Conservation (phyloP, 2,113 vertebrate genomes). For the Cyprinodon tularosa region DNA sequence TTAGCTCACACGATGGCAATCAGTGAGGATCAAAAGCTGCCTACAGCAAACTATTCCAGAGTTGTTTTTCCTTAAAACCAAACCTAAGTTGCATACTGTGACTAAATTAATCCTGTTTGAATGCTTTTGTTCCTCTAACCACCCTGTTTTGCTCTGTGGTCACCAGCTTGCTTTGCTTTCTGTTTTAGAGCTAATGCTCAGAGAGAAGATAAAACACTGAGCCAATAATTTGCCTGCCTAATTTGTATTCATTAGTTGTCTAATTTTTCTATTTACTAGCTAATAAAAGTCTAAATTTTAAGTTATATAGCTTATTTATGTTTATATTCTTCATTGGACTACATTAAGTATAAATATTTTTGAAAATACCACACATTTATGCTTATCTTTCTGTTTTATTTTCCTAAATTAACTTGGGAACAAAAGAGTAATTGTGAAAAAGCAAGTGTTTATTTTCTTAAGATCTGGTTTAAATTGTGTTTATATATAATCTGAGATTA, state of each 20-base stretch:
- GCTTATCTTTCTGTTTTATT: not conserved
- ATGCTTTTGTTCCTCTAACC: conserved; percentile 23
- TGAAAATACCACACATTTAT: not conserved
- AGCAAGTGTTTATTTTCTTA: not conserved
- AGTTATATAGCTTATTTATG: not conserved
- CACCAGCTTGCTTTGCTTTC: conserved; percentile 17
- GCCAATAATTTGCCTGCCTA: not conserved
- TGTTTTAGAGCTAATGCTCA: conserved; percentile 38
- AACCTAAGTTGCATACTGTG: conserved; percentile 17
- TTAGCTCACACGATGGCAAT: not conserved
- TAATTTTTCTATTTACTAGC: conserved; percentile 24
- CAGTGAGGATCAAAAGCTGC: not conserved
- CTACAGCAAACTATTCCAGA: not conserved
- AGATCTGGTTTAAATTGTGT: not conserved
- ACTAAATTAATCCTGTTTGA: conserved; percentile 30
- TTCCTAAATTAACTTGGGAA: not conserved
- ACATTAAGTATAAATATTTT: not conserved
- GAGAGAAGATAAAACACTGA: conserved; percentile 38
- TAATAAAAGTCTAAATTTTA: not conserved
- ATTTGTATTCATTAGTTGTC: conserved; percentile 5
- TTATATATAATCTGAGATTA: not conserved
- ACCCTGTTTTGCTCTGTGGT: conserved; percentile 32
- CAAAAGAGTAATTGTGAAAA: not conserved
- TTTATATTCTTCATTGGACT: not conserved
- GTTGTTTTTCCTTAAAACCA: not conserved